Evolutionary conservation across 2,797 vertebrate genomes (phyloP).

Genomic region (Galaxias olidus): DNA sequence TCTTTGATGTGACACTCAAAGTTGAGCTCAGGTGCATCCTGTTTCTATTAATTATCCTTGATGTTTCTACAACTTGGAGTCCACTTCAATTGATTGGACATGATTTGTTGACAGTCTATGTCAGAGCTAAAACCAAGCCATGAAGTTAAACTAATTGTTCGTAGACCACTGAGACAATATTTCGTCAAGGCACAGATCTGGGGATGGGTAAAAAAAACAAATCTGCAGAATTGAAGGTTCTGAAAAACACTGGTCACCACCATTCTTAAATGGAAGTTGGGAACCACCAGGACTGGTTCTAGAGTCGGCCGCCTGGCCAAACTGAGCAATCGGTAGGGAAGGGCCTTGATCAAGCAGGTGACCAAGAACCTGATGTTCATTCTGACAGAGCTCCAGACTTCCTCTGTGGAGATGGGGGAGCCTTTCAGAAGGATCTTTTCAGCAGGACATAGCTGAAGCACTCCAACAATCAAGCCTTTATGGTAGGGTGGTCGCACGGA

Average conservation of each 20-base stretch:
- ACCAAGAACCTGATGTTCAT: constrained; percentile 1
- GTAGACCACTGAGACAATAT: too few relatives aligned
- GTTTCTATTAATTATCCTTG: too few relatives aligned
- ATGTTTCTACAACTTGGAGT: too few relatives aligned
- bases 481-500: constrained; percentile 4
- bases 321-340: neutral
- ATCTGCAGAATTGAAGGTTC: neutral
- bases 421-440: neutral
- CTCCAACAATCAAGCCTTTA: neutral
- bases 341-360: constrained; percentile 1
- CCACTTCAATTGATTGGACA: too few relatives aligned
- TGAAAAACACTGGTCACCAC: neutral
- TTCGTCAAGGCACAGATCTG: too few relatives aligned
- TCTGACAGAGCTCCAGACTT: neutral
- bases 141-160: too few relatives aligned
- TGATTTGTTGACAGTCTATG: too few relatives aligned
- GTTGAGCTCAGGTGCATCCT: too few relatives aligned
- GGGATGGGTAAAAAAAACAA: too few relatives aligned
- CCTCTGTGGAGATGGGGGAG: constrained; percentile 6
- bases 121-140: too few relatives aligned
- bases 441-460: too few relatives aligned
- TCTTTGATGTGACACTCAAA: too few relatives aligned
- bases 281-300: constrained; percentile 5
- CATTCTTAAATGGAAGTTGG: constrained; percentile 5
- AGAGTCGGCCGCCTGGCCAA: neutral